These are phyloP conservation scores for Tenualosa thibaudeaui DNA, from an alignment of 2,797 vertebrate genomes.

Conservation along the genomic window DNA sequence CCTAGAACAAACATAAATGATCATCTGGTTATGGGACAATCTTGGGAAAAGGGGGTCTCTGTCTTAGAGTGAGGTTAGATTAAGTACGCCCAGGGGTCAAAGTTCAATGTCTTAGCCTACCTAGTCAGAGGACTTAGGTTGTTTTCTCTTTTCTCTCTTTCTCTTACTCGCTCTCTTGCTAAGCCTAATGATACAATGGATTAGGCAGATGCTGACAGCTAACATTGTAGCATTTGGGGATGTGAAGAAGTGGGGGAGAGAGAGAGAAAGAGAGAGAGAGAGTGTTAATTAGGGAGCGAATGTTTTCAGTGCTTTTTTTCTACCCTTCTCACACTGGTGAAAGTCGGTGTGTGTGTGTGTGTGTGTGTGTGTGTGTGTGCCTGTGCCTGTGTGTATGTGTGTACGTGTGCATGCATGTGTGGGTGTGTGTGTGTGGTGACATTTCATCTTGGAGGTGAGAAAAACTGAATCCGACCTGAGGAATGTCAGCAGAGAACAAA, in stretches of 20 bases:
- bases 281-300: slow-evolving; percentile 42
- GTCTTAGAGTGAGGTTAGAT: slow-evolving; percentile 74
- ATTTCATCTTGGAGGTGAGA: slow-evolving; percentile 16
- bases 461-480: not conserved
- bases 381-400: not conserved
- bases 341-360: not conserved
- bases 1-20: slow-evolving; percentile 35
- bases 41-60: slow-evolving; percentile 62
- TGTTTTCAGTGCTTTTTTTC: not conserved
- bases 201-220: slow-evolving; percentile 52
- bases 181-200: slow-evolving; percentile 63
- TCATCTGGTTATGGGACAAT: slow-evolving; percentile 48
- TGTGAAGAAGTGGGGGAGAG: slow-evolving; percentile 5
- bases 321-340: not conserved
- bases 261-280: not conserved
- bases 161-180: slow-evolving; percentile 54
- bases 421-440: slow-evolving; percentile 4
- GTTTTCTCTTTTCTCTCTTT: slow-evolving; percentile 41
- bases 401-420: not conserved
- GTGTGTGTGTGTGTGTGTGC: not conserved
- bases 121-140: slow-evolving; percentile 64
- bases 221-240: not conserved
- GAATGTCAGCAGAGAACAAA: not conserved
- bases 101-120: slow-evolving; percentile 77
- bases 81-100: slow-evolving; percentile 87